These are phyloP conservation scores for Microplitis mediator DNA, from an alignment of 1,140 invertebrate species.

Conservation along the genomic window DNA sequence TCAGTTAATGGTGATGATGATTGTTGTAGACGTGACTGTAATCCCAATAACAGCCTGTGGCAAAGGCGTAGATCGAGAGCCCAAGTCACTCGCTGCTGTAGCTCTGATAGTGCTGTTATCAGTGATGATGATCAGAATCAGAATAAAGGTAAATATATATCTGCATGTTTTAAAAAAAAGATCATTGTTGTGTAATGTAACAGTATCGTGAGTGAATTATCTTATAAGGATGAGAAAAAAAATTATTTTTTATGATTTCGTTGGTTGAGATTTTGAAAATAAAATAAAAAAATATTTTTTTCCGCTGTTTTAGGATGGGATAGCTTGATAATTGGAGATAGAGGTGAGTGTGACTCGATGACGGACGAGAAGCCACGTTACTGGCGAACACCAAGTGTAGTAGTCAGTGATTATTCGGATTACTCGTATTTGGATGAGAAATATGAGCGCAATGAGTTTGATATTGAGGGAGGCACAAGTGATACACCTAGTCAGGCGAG, in stretches of 20 bases:
- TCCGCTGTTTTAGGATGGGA: slow-evolving; percentile 45
- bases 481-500: slow-evolving; percentile 49
- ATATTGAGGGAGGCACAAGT: slow-evolving; percentile 47
- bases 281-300: neutral
- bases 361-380: slow-evolving; percentile 62
- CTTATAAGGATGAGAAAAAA: neutral
- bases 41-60: neutral
- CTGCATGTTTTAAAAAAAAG: neutral
- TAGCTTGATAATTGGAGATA: slow-evolving; percentile 46
- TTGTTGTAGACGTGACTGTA: neutral
- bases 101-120: slow-evolving; percentile 64
- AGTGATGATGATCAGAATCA: slow-evolving; percentile 63
- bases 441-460: slow-evolving; percentile 50
- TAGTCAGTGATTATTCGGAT: slow-evolving; percentile 83
- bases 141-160: slow-evolving; percentile 45
- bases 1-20: slow-evolving; percentile 48
- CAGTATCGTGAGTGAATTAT: neutral
- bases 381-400: slow-evolving; percentile 79
- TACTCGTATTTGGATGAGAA: slow-evolving; percentile 62
- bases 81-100: slow-evolving; percentile 58
- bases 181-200: neutral
- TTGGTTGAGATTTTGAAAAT: slow-evolving; percentile 2
- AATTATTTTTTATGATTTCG: neutral
- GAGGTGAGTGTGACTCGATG: slow-evolving; percentile 58
- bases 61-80: slow-evolving; percentile 40